Base-by-base conservation (phyloP, 1,140 invertebrate genomes). In the Drosophila insularis region DNA sequence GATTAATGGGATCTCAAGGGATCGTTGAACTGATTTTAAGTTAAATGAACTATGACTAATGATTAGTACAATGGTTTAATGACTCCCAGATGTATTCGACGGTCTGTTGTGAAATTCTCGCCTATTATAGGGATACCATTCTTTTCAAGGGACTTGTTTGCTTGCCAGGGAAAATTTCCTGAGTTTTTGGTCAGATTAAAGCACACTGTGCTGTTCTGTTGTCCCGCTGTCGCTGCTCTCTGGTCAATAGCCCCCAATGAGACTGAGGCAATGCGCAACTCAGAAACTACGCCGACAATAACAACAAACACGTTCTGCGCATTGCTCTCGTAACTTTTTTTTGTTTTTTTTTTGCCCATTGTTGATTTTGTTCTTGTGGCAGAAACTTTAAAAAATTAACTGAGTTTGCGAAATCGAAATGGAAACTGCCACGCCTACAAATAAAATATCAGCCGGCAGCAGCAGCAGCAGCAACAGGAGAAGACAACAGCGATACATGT, bases 351-450 rank as follows among this genome's bases (percentile, higher is more conserved):
- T 21, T 74, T 75, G 63, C 50, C 53, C 63, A 68, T 65, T 74
- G 69, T 43, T 59, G 71, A 58, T 62, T 31, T 60, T 27, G 62
- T 64, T 64, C 62, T 64, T 37, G 60, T 60, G 23, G 54, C 54
- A n/a, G 17, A 39, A 56, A 50, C 43, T 50, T 50, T 19, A 50
- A 50, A 50, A 27, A 50, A 50, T 37, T 19, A 35, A 35, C 32
- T 4, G 8, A 10, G 54, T 21, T 82, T 81, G 55, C 66, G 62
- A 78, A 77, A 74, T 71, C 64, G 50, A 63, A 81, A 78, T 58
- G 53, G 56, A 73, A 70, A 63, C 50, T 50, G 21, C 55, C 55
- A 58, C 55, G 55, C 55, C 55, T 35, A 58, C 55, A 81, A 27
- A 86, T 62, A 64, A 74, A 73, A 70, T 70, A 46, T 46, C 10